Percentiles rank a stretch among this genome's conserved stretches.
Evolutionary conservation across 2,113 vertebrate genomes (phyloP).

Genomic region (Egretta garzetta): DNA sequence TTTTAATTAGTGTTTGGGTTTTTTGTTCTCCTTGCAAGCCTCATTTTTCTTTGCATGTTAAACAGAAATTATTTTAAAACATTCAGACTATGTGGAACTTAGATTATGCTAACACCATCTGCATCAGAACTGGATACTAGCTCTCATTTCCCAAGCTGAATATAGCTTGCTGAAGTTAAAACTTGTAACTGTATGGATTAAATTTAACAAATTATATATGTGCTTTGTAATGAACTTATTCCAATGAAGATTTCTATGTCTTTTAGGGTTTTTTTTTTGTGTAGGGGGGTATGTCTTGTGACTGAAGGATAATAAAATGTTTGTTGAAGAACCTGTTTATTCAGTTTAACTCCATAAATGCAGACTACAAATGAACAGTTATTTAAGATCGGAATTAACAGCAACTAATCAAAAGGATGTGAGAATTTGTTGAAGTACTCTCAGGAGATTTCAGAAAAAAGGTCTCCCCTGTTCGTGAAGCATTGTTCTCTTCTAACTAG

Average conservation of each 20-base stretch:
- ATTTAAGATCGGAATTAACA: neutral
- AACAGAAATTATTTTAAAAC: neutral
- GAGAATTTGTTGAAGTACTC: neutral
- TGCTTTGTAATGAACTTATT: neutral
- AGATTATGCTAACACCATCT: neutral
- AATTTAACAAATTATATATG: neutral
- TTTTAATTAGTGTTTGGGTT: neutral
- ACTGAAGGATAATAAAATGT: neutral
- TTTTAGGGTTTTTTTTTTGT: rapidly evolving
- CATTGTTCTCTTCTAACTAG: neutral
- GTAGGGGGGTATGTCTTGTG: neutral
- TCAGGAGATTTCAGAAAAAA: neutral
- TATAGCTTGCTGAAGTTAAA: neutral
- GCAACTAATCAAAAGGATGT: neutral
- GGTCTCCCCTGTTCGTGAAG: neutral
- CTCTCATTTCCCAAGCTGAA: neutral
- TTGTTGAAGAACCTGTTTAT: neutral
- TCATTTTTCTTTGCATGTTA: neutral
- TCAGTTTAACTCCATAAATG: neutral
- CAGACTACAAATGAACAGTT: neutral
- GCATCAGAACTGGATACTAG: neutral
- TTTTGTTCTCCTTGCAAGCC: neutral
- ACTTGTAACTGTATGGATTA: neutral
- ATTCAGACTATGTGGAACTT: neutral
- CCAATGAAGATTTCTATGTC: neutral